These are phyloP conservation scores for Cotesia congregata DNA, from an alignment of 2,888 invertebrate genomes.

Conservation along the genomic window DNA sequence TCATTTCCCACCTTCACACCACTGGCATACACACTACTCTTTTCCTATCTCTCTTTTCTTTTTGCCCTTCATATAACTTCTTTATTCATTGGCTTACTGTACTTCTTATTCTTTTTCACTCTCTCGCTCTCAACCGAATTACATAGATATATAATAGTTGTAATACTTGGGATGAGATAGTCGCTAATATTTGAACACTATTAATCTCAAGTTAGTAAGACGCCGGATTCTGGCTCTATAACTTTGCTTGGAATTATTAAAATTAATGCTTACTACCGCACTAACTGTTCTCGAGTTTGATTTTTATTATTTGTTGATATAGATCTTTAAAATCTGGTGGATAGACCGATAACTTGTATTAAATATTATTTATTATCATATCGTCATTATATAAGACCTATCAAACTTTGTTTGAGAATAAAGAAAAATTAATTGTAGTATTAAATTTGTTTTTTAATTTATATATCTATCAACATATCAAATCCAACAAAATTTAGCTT, in stretches of 20 bases:
- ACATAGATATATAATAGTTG: background rate
- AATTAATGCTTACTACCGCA: slow-evolving; percentile 29
- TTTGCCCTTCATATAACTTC: background rate
- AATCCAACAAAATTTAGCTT: too few relatives aligned
- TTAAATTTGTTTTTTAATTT: too few relatives aligned
- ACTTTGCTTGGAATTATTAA: background rate
- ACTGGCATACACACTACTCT: slow-evolving; percentile 14
- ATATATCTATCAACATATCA: too few relatives aligned
- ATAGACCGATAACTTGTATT: too few relatives aligned
- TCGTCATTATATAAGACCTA: too few relatives aligned
- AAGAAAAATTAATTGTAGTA: too few relatives aligned
- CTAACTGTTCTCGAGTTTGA: background rate
- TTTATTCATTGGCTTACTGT: slow-evolving; percentile 31
- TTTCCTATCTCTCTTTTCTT: slow-evolving; percentile 1
- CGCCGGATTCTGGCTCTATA: slow-evolving; percentile 1
- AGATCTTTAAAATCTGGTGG: too few relatives aligned
- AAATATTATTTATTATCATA: background rate
- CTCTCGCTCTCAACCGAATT: background rate
- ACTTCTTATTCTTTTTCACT: slow-evolving; percentile 26
- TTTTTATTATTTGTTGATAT: background rate
- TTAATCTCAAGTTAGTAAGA: slow-evolving; percentile 54
- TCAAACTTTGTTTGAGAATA: too few relatives aligned
- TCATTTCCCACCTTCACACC: slow-evolving; percentile 29
- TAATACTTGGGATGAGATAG: slow-evolving; percentile 35
- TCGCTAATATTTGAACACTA: slow-evolving; percentile 65